Evolutionary conservation across 2,113 vertebrate species (phyloP).

Genomic region (Sakesphorus luctuosus): DNA sequence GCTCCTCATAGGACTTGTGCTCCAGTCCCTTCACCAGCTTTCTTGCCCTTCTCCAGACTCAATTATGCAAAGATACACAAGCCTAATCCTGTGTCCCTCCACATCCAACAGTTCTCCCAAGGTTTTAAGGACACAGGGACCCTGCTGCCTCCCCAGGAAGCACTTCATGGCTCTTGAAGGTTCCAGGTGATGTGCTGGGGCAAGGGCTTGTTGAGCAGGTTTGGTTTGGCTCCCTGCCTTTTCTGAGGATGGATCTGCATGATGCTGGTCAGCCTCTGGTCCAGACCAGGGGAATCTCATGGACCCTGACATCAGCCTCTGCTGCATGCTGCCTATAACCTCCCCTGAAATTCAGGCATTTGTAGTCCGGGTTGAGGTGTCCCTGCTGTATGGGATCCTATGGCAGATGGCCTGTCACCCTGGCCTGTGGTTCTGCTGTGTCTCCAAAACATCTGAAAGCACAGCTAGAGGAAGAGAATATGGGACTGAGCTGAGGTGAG

Average conservation of each 20-base stretch:
- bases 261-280: background rate
- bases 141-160: background rate
- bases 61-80: fast-evolving
- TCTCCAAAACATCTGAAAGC: background rate
- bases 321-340: background rate
- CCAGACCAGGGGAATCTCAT: background rate
- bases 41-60: background rate
- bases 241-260: background rate
- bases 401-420: background rate
- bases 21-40: background rate
- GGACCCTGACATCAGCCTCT: background rate
- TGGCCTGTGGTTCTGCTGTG: background rate
- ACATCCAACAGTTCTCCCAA: no score
- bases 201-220: background rate
- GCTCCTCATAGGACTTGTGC: background rate
- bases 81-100: background rate
- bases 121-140: fast-evolving
- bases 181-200: fast-evolving
- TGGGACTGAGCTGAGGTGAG: background rate
- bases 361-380: background rate
- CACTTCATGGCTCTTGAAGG: background rate
- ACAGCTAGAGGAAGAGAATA: background rate
- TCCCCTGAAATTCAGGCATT: fast-evolving
- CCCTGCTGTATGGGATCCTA: background rate
- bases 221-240: background rate